Base-by-base conservation (phyloP, 2,888 invertebrate genomes). In the Patella caerulea region DNA sequence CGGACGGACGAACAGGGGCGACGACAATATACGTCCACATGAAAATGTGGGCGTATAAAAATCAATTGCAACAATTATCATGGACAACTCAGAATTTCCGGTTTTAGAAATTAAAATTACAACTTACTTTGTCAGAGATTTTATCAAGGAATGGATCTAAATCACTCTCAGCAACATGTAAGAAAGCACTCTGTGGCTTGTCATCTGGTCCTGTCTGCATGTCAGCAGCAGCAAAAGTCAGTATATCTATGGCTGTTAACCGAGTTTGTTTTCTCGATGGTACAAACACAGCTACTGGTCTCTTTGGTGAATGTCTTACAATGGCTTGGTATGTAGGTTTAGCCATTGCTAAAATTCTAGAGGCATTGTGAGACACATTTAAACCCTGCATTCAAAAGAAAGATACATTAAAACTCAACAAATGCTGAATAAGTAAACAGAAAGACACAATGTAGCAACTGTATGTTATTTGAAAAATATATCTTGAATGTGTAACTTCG, bases 261-360 rank as follows among this genome's bases (percentile, higher is more conserved):
- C 97, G 94, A 0, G 98, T 96, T 92, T 97, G 97, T 77, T 97
- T 95, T 0, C 98, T 93, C 0, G 97, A 96, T 0, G 92, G 92
- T 9, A 92, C 92, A 84, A 91, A 92, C 69, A 92, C 87, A 34
- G 92, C 87, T 73, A 88, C 89, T 4, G 92, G 91, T 78, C 90
- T 91, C 78, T 87, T 87, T 3, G 87, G 85, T 15, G 88, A 88
- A 79, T 89, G 87, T 52, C 96, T 94, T 2, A 95, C 90, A 59
- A 99, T 96, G 0, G 97, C 95, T 92, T 98, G 97, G 93, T 98
- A 99, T 0, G 97, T 96, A 0, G 99, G 99, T 90, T 98, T 98
- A 0, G 97, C 96, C 99, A 99, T 99, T 0, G 99, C 97, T 0
- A 98, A 96, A 54, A 99, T 94, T 15, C 99, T 94, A 0, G 98